Percentiles rank a stretch among this genome's conserved stretches.
Conservation (phyloP, 2,888 invertebrate genomes). For the Protophormia terraenovae region DNA sequence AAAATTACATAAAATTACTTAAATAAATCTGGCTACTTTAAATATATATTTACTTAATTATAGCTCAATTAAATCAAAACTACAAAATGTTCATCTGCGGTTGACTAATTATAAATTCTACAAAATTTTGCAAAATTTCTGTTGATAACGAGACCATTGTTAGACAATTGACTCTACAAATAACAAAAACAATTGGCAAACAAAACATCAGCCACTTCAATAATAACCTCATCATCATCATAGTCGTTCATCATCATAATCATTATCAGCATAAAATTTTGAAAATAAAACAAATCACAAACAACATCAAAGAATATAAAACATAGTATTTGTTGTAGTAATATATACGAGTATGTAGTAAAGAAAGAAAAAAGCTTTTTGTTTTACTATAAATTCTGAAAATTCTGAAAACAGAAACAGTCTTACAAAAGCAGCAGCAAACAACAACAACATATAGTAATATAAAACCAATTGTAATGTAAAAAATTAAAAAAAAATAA, state of each 20-base stretch:
- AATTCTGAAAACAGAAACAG: neutral
- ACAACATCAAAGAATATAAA: neutral
- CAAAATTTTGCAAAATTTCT: conserved; percentile 23
- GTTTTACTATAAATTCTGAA: neutral
- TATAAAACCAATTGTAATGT: conserved; percentile 51
- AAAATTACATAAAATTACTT: no score
- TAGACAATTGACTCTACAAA: conserved; percentile 6
- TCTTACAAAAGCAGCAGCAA: neutral
- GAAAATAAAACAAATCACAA: neutral
- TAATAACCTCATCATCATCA: neutral
- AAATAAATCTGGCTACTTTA: neutral
- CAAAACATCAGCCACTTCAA: neutral
- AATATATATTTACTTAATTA: neutral
- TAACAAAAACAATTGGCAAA: neutral
- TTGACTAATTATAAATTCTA: conserved; percentile 42
- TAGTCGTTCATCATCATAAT: neutral
- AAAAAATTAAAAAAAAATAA: conserved; percentile 26
- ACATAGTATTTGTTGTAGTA: conserved; percentile 3
- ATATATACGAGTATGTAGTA: neutral
- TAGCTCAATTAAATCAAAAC: neutral
- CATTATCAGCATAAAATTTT: neutral
- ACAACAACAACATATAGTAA: conserved; percentile 22
- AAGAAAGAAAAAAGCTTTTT: conserved; percentile 31
- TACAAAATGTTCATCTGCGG: neutral
- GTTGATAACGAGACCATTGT: conserved; percentile 43